Evolutionary conservation across 2,797 vertebrate species (phyloP), one percentile per base, ranked within the genome.

Genomic region (Lepidocolaptes lacrymiger): DNA sequence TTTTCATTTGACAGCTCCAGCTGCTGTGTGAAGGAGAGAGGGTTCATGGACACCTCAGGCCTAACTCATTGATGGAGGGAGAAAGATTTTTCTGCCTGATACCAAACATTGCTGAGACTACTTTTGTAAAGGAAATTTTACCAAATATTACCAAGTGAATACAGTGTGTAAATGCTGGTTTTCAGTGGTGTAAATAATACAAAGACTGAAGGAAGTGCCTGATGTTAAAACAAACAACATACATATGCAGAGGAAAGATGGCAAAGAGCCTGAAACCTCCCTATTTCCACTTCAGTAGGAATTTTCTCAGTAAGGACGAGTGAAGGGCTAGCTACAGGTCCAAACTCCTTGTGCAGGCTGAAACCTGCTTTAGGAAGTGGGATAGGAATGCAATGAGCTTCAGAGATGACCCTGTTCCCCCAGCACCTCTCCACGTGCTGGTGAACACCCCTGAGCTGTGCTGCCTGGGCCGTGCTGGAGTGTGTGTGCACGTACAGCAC

Each of bases 371-470:
- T 23, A 36, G 28, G 39, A 74, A 61, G 19, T 3, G 17, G 0
- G 1, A 4, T 6, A 14, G 44, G 49, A 62, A 12, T 1, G 11
- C 23, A 11, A 3, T 0, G 4, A 46, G 32, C 20, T 39, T 37
- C 37, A 27, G 28, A 82, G 46, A 26, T 1, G 0, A 41, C 56
- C 61, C 37, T 46, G 44, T 28, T 56, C 51, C 32, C 46, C 32
- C 0, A 1, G 55, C 48, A 20, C 46, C 10, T 7, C 46, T 82
- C 62, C 13, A 4, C 1, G 1, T 63, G 44, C 30, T 14, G 39
- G 39, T 64, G 63, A 37, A n/a, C n/a, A 46, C 16, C 55, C 69
- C 44, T 9, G 61, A 37, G 66, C 59, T 62, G 49, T 44, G 74
- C 43, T 51, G 71, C 34, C 32, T 6, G 61, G 28, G 26, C 15